Percentiles rank a stretch among this genome's conserved stretches.
Evolutionary conservation across 1,140 invertebrate species (phyloP).

Genomic region (Oryzaephilus surinamensis): DNA sequence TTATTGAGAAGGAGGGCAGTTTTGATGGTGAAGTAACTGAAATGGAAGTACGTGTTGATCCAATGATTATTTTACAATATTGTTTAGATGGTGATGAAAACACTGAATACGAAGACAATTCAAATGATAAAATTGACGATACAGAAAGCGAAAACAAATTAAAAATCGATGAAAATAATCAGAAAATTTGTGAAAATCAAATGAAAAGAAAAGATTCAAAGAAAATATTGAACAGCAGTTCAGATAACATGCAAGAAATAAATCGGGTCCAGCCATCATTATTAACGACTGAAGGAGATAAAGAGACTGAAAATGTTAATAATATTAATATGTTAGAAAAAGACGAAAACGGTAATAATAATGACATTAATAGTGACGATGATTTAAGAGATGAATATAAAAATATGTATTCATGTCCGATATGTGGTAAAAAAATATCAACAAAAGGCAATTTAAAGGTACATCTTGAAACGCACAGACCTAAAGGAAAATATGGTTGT

Average conservation of each 20-base stretch:
- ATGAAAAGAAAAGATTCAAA: too few relatives aligned
- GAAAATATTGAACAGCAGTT: too few relatives aligned
- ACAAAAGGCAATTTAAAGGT: constrained; percentile 53
- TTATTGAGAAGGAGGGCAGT: constrained; percentile 17
- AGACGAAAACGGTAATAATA: constrained; percentile 8
- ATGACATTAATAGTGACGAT: background rate
- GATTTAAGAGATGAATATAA: background rate
- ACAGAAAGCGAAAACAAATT: constrained; percentile 1
- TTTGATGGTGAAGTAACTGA: constrained; percentile 35
- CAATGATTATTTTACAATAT: constrained; percentile 47
- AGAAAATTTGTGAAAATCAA: constrained; percentile 15
- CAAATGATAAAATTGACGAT: constrained; percentile 1
- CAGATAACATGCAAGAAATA: constrained; percentile 36
- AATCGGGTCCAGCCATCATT: constrained; percentile 42
- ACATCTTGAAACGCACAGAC: constrained; percentile 53
- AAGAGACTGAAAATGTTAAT: constrained; percentile 11
- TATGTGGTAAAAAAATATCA: constrained; percentile 51
- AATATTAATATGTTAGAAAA: constrained; percentile 1
- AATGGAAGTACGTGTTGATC: constrained; percentile 49
- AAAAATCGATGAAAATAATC: too few relatives aligned
- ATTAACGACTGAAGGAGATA: constrained; percentile 5
- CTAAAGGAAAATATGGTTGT: constrained; percentile 51
- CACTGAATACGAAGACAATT: constrained; percentile 8
- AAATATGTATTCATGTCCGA: constrained; percentile 39
- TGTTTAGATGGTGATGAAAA: constrained; percentile 14